These are phyloP conservation scores for Desmodus rotundus DNA, from an alignment of 2,113 vertebrate species.

Conservation along the genomic window DNA sequence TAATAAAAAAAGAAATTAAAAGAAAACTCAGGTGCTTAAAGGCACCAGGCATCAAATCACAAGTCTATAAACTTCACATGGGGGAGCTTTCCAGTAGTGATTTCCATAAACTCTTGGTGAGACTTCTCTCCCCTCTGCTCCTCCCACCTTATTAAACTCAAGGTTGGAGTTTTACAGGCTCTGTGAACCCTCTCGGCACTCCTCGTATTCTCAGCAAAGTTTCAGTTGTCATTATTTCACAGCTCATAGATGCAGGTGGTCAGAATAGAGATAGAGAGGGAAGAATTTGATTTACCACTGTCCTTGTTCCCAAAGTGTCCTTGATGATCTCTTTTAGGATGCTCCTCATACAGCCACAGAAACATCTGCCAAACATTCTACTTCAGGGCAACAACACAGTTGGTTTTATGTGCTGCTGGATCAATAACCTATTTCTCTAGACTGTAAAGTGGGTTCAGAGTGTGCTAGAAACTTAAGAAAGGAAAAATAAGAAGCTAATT, in stretches of 20 bases:
- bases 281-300: slow-evolving; percentile 58
- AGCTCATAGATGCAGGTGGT: slow-evolving; percentile 45
- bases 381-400: slow-evolving; percentile 25
- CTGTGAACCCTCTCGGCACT: slow-evolving; percentile 3
- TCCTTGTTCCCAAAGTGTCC: slow-evolving; percentile 21
- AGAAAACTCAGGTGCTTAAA: slow-evolving; percentile 24
- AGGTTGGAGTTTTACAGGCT: slow-evolving; percentile 54
- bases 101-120: slow-evolving; percentile 44
- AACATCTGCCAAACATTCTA: slow-evolving; percentile 28
- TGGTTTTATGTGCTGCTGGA: slow-evolving; percentile 33
- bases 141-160: slow-evolving; percentile 58
- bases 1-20: neutral
- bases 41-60: slow-evolving; percentile 55
- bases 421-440: slow-evolving; percentile 51
- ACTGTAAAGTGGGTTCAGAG: slow-evolving; percentile 42
- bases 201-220: slow-evolving; percentile 43
- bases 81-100: slow-evolving; percentile 65
- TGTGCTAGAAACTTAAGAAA: slow-evolving; percentile 46
- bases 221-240: slow-evolving; percentile 53
- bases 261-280: neutral
- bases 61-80: slow-evolving; percentile 67
- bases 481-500: slow-evolving; percentile 15
- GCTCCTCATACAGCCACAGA: slow-evolving; percentile 62
- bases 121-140: neutral
- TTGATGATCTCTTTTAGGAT: slow-evolving; percentile 62